Conservation (phyloP, 1,140 invertebrate genomes). For the Solenopsis invicta region DNA sequence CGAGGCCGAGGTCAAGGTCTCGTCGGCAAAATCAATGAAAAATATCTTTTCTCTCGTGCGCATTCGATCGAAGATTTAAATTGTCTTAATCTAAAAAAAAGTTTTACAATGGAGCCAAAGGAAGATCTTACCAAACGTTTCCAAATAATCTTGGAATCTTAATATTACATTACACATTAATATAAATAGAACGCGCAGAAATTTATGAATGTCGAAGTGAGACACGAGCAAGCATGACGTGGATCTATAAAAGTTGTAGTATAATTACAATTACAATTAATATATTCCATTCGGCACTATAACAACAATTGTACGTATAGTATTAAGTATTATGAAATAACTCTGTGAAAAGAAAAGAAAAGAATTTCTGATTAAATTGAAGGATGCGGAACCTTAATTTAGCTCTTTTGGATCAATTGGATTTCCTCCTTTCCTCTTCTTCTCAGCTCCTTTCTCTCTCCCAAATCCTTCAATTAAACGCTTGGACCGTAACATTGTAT, state of each 20-base stretch:
- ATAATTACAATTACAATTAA: not conserved
- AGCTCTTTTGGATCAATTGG: not conserved
- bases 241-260: not conserved
- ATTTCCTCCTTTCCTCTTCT: not conserved
- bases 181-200: not conserved
- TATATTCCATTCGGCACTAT: constrained; percentile 41
- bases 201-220: not conserved
- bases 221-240: not conserved
- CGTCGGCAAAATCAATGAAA: not conserved
- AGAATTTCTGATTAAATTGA: constrained; percentile 1
- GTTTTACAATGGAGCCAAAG: not conserved
- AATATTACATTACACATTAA: constrained; percentile 7
- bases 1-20: not conserved
- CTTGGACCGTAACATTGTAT: not conserved
- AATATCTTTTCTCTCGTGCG: not conserved
- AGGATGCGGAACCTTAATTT: not conserved
- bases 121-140: not conserved
- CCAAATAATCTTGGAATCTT: not conserved
- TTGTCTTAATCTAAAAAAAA: not conserved
- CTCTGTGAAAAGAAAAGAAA: constrained; percentile 43
- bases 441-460: not conserved
- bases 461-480: not conserved
- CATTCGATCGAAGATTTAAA: not conserved
- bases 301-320: constrained; percentile 26
- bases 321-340: constrained; percentile 48